phyloP scores from a whole-genome alignment of 2,113 vertebrate genomes.

The Dissostichus mawsoni region DNA sequence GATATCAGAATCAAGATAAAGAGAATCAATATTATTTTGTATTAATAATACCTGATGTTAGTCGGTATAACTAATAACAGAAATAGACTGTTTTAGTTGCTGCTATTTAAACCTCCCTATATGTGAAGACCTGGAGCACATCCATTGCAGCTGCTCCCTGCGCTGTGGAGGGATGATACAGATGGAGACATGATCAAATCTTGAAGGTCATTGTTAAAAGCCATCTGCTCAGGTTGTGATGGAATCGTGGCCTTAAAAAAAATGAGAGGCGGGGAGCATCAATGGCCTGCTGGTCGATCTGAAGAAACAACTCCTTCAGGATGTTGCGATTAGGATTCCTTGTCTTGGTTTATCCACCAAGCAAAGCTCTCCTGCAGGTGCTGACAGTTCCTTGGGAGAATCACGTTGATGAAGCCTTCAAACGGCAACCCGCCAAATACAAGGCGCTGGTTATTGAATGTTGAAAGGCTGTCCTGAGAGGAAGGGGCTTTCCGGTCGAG shows the following conservation, averaged over 20 bases:
- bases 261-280: neutral
- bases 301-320: neutral
- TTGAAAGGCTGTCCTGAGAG: neutral
- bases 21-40: neutral
- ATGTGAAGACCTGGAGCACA: neutral
- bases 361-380: too few relatives aligned
- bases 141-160: neutral
- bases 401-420: neutral
- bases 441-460: slow-evolving; percentile 1
- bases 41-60: neutral
- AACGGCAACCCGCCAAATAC: neutral
- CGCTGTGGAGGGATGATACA: neutral
- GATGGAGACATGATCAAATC: neutral
- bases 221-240: slow-evolving; percentile 25
- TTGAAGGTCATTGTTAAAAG: slow-evolving; percentile 28
- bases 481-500: neutral
- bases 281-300: slow-evolving; percentile 1
- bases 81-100: neutral
- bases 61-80: neutral
- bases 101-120: slow-evolving; percentile 2
- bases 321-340: neutral
- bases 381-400: neutral
- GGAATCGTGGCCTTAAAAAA: neutral
- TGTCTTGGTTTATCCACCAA: neutral
- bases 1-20: neutral